Percentiles rank a stretch among this genome's conserved stretches.
Conservation (phyloP, 2,113 vertebrate species). For the Cacatua alba region DNA sequence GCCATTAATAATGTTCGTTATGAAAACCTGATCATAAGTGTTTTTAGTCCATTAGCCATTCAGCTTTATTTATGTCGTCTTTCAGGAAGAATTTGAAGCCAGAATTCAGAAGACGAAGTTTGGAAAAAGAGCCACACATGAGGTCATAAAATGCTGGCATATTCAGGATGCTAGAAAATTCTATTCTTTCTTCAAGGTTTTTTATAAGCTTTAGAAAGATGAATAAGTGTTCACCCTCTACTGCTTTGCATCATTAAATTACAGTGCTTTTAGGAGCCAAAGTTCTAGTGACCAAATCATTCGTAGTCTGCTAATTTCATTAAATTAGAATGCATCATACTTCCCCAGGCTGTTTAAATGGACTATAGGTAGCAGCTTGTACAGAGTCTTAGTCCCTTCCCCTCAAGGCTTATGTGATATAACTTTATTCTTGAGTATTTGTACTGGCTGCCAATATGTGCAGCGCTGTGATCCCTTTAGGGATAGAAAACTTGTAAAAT, state of each 20-base stretch:
- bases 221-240: neutral
- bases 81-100: slow-evolving; percentile 73
- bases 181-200: slow-evolving; percentile 43
- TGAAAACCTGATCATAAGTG: slow-evolving; percentile 81
- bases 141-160: slow-evolving; percentile 71
- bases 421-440: neutral
- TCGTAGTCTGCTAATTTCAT: slow-evolving; percentile 15
- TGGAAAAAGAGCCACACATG: slow-evolving; percentile 63
- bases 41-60: slow-evolving; percentile 81
- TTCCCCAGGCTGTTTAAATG: neutral
- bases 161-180: slow-evolving; percentile 57
- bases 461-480: neutral
- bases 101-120: slow-evolving; percentile 74
- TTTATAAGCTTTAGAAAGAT: slow-evolving; percentile 28
- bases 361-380: neutral
- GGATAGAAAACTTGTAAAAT: neutral
- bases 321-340: neutral
- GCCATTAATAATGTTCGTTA: slow-evolving; percentile 79
- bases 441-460: neutral
- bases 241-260: slow-evolving; percentile 38
- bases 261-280: slow-evolving; percentile 33
- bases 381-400: neutral
- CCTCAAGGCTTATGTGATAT: neutral
- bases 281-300: neutral
- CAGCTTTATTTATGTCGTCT: slow-evolving; percentile 77